A percentile compares a stretch with the other conserved stretches of the same genome.
phyloP scores from a whole-genome alignment of 2,797 vertebrate species.

The Platalea minor region DNA sequence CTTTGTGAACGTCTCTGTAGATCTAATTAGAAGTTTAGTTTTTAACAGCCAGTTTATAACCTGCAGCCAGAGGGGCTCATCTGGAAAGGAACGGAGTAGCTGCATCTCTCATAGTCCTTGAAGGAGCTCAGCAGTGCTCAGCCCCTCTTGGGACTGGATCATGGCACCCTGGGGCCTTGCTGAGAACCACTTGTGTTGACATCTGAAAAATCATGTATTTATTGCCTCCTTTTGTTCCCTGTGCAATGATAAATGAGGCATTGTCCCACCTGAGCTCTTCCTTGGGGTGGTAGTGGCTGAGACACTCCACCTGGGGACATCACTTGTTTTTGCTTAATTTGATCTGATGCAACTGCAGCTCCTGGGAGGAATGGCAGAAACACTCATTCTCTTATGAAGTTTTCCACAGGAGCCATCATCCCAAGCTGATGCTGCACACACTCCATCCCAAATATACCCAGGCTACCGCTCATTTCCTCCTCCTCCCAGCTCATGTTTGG shows the following conservation, averaged over 20 bases:
- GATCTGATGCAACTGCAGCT: neutral
- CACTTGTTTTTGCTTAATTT: neutral
- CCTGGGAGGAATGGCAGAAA: neutral
- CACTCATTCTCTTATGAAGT: neutral
- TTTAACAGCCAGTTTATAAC: neutral
- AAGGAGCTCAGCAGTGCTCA: neutral
- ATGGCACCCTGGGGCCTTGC: neutral
- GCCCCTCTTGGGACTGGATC: neutral
- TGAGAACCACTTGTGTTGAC: neutral
- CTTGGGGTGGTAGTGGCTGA: conserved; percentile 12
- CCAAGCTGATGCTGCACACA: neutral
- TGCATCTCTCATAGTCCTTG: neutral
- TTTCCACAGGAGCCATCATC: neutral
- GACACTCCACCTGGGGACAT: neutral
- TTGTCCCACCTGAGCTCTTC: conserved; percentile 2
- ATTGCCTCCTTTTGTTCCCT: neutral
- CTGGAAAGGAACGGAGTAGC: neutral
- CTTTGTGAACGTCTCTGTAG: conserved; percentile 14
- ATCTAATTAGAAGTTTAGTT: conserved; percentile 27
- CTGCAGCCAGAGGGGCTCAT: neutral
- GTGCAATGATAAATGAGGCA: neutral
- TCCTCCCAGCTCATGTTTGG: neutral
- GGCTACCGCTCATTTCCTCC: neutral
- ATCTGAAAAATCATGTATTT: neutral
- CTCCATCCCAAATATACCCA: neutral